Evolutionary conservation across 35 echinoderm and acorn worm genomes (phyloP).

Genomic region (Heliocidaris erythrogramma): DNA sequence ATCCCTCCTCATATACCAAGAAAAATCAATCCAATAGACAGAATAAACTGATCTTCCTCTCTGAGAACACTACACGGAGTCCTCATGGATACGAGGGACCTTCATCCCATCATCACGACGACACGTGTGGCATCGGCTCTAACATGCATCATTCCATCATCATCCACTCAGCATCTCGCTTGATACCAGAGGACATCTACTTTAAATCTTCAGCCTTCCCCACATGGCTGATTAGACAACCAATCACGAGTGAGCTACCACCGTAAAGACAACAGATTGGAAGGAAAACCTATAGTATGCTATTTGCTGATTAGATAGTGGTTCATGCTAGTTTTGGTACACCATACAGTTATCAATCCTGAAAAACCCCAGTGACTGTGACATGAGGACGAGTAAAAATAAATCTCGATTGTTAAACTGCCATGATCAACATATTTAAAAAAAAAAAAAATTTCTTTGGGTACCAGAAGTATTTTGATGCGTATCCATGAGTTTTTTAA

Average conservation of each 20-base stretch:
- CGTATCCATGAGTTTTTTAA: no score
- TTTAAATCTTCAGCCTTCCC: background rate
- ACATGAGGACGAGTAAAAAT: no score
- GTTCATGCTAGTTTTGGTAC: background rate
- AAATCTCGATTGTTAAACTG: no score
- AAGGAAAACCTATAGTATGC: background rate
- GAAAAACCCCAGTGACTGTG: no score
- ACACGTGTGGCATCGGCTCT: background rate
- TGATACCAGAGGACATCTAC: background rate
- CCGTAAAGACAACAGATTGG: background rate
- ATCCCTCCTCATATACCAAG: background rate
- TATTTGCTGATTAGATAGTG: background rate
- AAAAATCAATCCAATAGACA: background rate
- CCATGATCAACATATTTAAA: no score
- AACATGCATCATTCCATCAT: background rate
- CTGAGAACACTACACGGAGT: background rate
- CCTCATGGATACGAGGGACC: background rate
- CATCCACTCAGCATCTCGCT: background rate
- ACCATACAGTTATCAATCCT: no score
- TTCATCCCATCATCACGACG: background rate
- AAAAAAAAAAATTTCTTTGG: no score
- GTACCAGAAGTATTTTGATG: no score
- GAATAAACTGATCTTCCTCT: background rate
- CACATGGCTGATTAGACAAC: conserved; percentile 1
- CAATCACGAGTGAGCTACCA: background rate